phyloP scores from a whole-genome alignment of 2,888 invertebrate genomes.

The Eugnorisma glareosa region DNA sequence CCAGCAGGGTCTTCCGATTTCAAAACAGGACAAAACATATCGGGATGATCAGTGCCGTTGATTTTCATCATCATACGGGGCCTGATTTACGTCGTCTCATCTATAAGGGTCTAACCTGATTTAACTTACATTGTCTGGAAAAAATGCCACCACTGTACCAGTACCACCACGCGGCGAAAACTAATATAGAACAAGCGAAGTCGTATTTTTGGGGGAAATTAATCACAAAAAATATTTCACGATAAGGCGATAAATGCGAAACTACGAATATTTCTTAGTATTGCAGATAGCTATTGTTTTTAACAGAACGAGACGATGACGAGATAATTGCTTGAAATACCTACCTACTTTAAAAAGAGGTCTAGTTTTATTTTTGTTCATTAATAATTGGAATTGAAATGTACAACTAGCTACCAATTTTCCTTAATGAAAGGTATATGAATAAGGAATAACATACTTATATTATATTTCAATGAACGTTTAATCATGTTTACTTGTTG shows the following conservation, averaged over 20 bases:
- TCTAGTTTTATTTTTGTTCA: not conserved
- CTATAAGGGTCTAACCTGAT: too few relatives aligned
- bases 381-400: not conserved
- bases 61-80: not conserved
- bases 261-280: not conserved
- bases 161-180: not conserved
- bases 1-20: not conserved
- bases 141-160: not conserved
- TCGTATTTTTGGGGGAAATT: not conserved
- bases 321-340: not conserved
- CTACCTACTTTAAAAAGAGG: not conserved
- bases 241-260: conserved; percentile 6
- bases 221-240: not conserved
- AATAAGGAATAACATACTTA: too few relatives aligned
- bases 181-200: not conserved
- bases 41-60: not conserved
- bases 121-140: not conserved
- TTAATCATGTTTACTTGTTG: not conserved
- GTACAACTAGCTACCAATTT: not conserved
- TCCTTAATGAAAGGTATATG: not conserved
- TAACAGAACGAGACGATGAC: not conserved
- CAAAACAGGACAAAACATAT: not conserved
- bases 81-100: not conserved
- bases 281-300: not conserved
- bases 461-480: too few relatives aligned